These are phyloP conservation scores for Caretta caretta DNA, from an alignment of 2,113 vertebrate genomes.

Conservation along the genomic window DNA sequence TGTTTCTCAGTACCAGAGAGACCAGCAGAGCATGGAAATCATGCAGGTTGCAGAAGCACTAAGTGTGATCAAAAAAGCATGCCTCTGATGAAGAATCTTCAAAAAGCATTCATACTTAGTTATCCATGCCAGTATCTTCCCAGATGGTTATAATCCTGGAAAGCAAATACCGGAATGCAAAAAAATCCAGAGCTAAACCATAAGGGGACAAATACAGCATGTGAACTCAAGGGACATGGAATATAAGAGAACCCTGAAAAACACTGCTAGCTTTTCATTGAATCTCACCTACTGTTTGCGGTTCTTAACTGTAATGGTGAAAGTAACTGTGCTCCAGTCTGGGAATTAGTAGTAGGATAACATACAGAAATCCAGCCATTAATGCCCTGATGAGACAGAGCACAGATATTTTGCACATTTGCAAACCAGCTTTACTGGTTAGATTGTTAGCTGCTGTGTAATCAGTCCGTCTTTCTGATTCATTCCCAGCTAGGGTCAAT, in stretches of 20 bases:
- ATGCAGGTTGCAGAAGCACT: background rate
- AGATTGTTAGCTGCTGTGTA: background rate
- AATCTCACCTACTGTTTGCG: background rate
- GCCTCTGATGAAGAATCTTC: background rate
- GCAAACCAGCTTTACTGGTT: conserved; percentile 6
- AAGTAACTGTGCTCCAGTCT: conserved; percentile 25
- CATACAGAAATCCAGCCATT: background rate
- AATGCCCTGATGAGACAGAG: conserved; percentile 32
- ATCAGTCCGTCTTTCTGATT: background rate
- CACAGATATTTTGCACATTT: conserved; percentile 6
- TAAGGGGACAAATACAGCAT: background rate
- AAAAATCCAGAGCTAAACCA: background rate
- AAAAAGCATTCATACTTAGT: background rate
- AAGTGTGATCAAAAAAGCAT: background rate
- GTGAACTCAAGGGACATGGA: background rate
- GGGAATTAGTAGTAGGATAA: background rate
- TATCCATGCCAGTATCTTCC: background rate
- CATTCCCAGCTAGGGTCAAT: background rate
- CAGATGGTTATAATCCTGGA: rapidly evolving
- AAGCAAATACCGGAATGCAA: background rate
- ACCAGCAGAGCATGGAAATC: background rate
- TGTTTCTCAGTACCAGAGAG: background rate
- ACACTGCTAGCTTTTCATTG: background rate
- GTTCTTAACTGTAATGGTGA: background rate
- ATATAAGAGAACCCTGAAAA: background rate